Conservation (phyloP, 2,113 vertebrate genomes). For the Podarcis cretensis region DNA sequence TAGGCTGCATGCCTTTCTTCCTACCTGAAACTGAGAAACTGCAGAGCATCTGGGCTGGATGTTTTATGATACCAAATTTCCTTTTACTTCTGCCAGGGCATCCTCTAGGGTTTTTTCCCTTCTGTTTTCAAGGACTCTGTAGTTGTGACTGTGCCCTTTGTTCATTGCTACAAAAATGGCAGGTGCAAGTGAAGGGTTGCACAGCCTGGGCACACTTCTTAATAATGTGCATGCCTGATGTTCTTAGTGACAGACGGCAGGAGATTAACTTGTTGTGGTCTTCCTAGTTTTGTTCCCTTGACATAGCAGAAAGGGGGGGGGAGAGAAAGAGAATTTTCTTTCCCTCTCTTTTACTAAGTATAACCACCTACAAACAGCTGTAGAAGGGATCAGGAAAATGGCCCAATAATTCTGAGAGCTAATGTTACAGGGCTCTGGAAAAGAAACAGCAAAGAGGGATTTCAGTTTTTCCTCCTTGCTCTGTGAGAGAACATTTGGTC, state of each 20-base stretch:
- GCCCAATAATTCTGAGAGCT: neutral
- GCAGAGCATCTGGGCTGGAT: conserved; percentile 1
- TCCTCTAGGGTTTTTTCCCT: neutral
- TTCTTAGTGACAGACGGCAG: neutral
- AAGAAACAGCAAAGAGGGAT: neutral
- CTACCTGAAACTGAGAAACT: conserved; percentile 22
- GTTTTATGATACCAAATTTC: conserved; percentile 4
- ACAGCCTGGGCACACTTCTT: neutral
- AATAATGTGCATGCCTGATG: neutral
- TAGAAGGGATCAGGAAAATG: conserved; percentile 19
- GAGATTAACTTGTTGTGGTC: neutral
- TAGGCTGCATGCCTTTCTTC: conserved; percentile 11
- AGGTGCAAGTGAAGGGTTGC: neutral
- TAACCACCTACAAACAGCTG: neutral
- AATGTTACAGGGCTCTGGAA: neutral
- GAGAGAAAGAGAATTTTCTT: neutral
- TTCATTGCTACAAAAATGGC: neutral
- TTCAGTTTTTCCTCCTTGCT: neutral
- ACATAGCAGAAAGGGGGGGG: neutral
- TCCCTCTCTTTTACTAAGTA: conserved; percentile 1
- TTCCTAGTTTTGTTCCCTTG: neutral
- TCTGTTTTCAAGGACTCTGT: neutral
- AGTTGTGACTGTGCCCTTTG: conserved; percentile 33
- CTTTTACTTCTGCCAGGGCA: neutral
- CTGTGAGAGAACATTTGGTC: neutral